Evolutionary conservation across 2,797 vertebrate genomes (phyloP).

Genomic region (Antrozous pallidus): DNA sequence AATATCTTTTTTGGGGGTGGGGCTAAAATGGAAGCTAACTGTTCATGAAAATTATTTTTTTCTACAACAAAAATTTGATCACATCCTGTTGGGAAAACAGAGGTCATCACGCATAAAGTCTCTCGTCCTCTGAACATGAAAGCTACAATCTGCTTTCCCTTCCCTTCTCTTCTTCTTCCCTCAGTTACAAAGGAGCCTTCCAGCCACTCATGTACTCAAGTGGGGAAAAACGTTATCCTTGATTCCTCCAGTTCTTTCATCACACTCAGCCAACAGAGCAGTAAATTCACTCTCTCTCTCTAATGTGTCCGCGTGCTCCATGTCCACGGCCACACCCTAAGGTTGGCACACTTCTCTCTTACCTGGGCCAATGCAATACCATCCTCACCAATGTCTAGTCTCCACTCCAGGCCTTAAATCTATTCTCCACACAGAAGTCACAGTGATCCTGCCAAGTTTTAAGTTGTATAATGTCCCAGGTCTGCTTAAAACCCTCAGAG

Average conservation of each 20-base stretch:
- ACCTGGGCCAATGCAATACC: neutral
- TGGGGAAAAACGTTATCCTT: neutral
- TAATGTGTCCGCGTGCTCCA: fast-evolving
- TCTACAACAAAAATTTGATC: neutral
- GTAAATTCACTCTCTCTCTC: neutral
- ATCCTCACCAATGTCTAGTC: neutral
- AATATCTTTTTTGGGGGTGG: neutral
- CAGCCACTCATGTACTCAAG: neutral
- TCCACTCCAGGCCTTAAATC: neutral
- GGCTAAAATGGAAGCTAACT: neutral
- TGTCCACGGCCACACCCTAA: neutral
- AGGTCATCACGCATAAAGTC: neutral
- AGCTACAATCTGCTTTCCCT: neutral
- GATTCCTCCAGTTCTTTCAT: neutral
- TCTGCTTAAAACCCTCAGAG: neutral
- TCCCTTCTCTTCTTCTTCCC: neutral
- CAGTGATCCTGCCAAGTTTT: neutral
- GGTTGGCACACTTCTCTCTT: neutral
- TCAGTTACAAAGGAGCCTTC: neutral
- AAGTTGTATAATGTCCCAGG: neutral
- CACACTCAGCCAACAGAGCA: fast-evolving
- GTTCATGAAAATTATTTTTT: neutral
- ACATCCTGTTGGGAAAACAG: neutral
- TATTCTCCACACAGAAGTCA: neutral
- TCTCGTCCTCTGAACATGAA: neutral